Base-by-base conservation (phyloP, 1,140 invertebrate genomes). In the Diorhabda carinulata region DNA sequence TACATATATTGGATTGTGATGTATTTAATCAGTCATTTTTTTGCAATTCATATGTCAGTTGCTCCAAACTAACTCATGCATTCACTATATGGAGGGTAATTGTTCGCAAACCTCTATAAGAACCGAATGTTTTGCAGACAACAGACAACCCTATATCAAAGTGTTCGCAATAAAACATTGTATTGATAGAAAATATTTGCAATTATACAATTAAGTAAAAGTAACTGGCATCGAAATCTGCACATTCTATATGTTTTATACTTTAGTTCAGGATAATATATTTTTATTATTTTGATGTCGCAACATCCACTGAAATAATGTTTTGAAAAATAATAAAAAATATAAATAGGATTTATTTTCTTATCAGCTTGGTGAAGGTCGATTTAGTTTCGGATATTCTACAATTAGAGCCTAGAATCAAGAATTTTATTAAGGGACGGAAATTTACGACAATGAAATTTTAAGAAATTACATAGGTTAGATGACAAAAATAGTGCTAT, bases 21-120 rank as follows among this genome's bases (percentile, higher is more conserved):
- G 52, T 56, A 56, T 7, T 56, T 56, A 56, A 56, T 56, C n/a
- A n/a, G n/a, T 56, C n/a, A 56, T 56, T 56, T 56, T 56, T 56
- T 56, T 56, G 52, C 52, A 7, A 56, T n/a, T 56, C 6, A 56
- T 7, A 56, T 56, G n/a, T 56, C 52, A 56, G 52, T 56, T 56
- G 52, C 52, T 56, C 52, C 52, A 56, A n/a, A 56, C 6, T 56
- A 56, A 56, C 52, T 1, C 52, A n/a, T n/a, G n/a, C 52, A n/a
- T 56, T 56, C 2, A 56, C 52, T 56, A 56, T 56, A 56, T 56
- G 52, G n/a, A 56, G 52, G 52, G 52, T 56, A 56, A 2, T 56
- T 1, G 52, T 56, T 56, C 52, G 52, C 52, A 56, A 56, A 56
- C 52, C 52, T n/a, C 52, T 56, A 56, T 7, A 7, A 56, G 52